Evolutionary conservation across 2,797 vertebrate genomes (phyloP).

Genomic region (Oryzias dopingdopingensis): DNA sequence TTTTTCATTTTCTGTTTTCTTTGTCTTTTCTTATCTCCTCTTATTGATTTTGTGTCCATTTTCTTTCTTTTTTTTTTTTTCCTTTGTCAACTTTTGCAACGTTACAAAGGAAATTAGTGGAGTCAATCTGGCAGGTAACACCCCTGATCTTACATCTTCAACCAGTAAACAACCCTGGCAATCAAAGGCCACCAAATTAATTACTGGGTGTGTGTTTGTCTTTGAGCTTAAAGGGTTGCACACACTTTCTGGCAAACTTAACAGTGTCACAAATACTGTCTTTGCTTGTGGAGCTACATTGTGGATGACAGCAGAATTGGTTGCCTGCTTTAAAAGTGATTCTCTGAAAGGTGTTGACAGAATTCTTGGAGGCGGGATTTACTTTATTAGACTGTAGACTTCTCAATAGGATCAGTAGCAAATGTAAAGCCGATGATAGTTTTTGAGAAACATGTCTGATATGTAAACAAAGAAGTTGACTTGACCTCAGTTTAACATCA

Average conservation of each 20-base stretch:
- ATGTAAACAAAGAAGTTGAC: no score
- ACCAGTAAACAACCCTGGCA: slow-evolving; percentile 94
- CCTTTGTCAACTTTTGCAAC: neutral
- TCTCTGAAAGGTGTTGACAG: neutral
- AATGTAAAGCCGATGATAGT: no score
- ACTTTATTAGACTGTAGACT: neutral
- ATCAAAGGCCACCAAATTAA: slow-evolving; percentile 97
- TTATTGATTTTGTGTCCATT: neutral
- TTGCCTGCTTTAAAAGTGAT: neutral
- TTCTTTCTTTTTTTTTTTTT: neutral
- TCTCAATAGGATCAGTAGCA: no score
- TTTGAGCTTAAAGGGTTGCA: slow-evolving; percentile 10
- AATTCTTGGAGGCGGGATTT: neutral
- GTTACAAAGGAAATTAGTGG: slow-evolving; percentile 27
- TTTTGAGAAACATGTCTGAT: no score
- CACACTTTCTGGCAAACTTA: slow-evolving; percentile 1
- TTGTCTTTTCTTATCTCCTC: neutral
- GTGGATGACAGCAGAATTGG: neutral
- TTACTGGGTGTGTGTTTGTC: slow-evolving; percentile 73
- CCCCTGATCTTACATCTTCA: slow-evolving; percentile 84
- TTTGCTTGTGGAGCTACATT: neutral
- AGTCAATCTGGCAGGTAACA: slow-evolving; percentile 94
- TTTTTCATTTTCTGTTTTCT: neutral
- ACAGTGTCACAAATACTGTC: slow-evolving; percentile 11
- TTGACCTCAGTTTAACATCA: no score